These are phyloP conservation scores for Phocides pigmalion DNA, from an alignment of 1,140 invertebrate species.

Conservation along the genomic window DNA sequence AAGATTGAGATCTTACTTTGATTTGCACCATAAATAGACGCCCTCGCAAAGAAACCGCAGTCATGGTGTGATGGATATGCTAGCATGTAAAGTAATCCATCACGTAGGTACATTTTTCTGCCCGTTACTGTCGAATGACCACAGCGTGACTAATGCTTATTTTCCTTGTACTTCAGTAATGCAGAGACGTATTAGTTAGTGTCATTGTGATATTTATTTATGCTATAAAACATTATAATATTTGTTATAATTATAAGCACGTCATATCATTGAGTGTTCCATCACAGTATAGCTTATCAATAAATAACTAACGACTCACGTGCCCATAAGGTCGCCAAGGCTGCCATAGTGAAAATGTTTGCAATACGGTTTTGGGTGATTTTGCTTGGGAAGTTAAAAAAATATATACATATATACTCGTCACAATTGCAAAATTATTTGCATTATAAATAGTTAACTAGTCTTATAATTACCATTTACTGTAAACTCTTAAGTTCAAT, in stretches of 20 bases:
- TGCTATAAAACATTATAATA: constrained; percentile 5
- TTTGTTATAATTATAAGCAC: background rate
- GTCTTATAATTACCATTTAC: too few relatives aligned
- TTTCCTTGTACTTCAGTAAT: constrained; percentile 28
- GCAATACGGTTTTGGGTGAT: too few relatives aligned
- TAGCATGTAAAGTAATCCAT: constrained; percentile 29
- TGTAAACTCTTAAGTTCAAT: too few relatives aligned
- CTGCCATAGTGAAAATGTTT: background rate
- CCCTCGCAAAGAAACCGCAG: constrained; percentile 6
- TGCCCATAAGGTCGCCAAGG: background rate
- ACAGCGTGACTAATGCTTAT: constrained; percentile 27
- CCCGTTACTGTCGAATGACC: constrained; percentile 26
- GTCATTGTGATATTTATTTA: constrained; percentile 17
- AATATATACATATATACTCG: too few relatives aligned
- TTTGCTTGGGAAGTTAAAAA: too few relatives aligned
- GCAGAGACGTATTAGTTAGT: constrained; percentile 5
- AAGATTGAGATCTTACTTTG: constrained; percentile 4
- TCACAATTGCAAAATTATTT: too few relatives aligned
- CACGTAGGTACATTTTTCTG: constrained; percentile 24
- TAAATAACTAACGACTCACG: too few relatives aligned
- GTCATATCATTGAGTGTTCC: background rate
- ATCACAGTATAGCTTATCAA: too few relatives aligned
- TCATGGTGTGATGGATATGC: constrained; percentile 18
- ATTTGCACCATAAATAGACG: constrained; percentile 1
- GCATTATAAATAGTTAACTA: too few relatives aligned